These are phyloP conservation scores for Erethizon dorsatum DNA, from an alignment of 2,797 vertebrate species.

Conservation along the genomic window DNA sequence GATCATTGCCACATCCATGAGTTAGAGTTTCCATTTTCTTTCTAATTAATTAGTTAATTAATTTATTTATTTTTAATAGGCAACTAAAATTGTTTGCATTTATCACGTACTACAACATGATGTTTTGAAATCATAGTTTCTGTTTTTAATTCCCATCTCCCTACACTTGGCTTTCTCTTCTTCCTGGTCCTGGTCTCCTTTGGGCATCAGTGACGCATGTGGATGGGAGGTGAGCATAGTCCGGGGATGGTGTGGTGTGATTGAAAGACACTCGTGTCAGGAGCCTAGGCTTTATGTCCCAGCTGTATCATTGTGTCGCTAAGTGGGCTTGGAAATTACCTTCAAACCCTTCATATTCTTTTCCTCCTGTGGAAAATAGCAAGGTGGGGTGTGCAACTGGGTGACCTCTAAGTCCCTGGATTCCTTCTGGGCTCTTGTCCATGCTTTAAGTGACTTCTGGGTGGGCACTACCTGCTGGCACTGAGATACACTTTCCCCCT, in stretches of 20 bases:
- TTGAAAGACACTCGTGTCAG: neutral
- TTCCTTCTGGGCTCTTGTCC: neutral
- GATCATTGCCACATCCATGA: rapidly evolving
- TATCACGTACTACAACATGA: neutral
- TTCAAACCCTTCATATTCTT: neutral
- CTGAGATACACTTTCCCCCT: neutral
- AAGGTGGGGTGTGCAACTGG: neutral
- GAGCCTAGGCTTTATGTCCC: neutral
- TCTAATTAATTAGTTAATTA: neutral
- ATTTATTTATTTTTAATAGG: neutral
- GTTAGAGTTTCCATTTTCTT: neutral
- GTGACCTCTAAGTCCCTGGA: neutral
- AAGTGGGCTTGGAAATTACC: neutral
- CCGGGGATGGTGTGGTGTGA: neutral
- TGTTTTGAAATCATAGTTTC: neutral
- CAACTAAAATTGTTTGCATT: neutral
- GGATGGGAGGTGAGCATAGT: neutral
- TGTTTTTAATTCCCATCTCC: neutral
- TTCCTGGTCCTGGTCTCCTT: neutral
- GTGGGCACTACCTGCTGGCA: neutral
- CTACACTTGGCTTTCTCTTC: neutral
- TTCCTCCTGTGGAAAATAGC: neutral
- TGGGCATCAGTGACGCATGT: rapidly evolving
- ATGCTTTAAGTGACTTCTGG: neutral
- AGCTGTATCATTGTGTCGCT: neutral